Evolutionary conservation across 2,888 invertebrate species (phyloP).

Genomic region (Drosophila paranaensis): DNA sequence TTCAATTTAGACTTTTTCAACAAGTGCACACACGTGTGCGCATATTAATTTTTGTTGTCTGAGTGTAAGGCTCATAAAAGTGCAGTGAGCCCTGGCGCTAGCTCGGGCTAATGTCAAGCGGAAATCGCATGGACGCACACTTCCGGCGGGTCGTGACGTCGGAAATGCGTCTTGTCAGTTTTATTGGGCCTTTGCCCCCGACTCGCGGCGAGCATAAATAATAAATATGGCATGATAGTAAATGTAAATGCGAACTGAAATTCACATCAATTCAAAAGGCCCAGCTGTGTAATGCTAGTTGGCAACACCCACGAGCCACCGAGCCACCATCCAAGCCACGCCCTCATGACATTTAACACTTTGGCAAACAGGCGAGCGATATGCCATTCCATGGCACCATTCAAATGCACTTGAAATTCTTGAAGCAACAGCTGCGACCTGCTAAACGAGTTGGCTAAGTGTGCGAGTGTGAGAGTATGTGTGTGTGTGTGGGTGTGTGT

Average conservation of each 20-base stretch:
- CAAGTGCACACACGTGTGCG: conserved; percentile 50
- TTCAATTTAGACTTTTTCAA: conserved; percentile 70
- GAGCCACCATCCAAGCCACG: not conserved
- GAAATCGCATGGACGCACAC: conserved; percentile 44
- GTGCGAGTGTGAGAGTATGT: conserved; percentile 8
- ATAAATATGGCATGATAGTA: conserved; percentile 75
- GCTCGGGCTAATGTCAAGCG: conserved; percentile 48
- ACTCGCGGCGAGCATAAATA: conserved; percentile 55
- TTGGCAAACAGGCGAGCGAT: conserved; percentile 66
- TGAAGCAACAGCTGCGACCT: conserved; percentile 77
- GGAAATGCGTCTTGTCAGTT: conserved; percentile 68
- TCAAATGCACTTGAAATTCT: conserved; percentile 80
- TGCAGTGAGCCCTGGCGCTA: conserved; percentile 43
- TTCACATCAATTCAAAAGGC: conserved; percentile 68
- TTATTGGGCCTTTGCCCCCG: conserved; percentile 34
- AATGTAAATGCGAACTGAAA: conserved; percentile 73
- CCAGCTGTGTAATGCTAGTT: conserved; percentile 57
- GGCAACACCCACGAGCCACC: conserved; percentile 1
- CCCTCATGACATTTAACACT: conserved; percentile 76
- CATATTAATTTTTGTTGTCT: conserved; percentile 47
- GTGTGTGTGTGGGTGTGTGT: conserved; percentile 3
- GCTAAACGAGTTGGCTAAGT: conserved; percentile 48
- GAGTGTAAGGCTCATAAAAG: conserved; percentile 13
- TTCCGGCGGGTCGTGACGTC: conserved; percentile 37
- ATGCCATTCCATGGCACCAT: conserved; percentile 58